A percentile compares a stretch with the other conserved stretches of the same genome.
Evolutionary conservation across 1,140 invertebrate species (phyloP).

Genomic region (Bombus sibiricus): DNA sequence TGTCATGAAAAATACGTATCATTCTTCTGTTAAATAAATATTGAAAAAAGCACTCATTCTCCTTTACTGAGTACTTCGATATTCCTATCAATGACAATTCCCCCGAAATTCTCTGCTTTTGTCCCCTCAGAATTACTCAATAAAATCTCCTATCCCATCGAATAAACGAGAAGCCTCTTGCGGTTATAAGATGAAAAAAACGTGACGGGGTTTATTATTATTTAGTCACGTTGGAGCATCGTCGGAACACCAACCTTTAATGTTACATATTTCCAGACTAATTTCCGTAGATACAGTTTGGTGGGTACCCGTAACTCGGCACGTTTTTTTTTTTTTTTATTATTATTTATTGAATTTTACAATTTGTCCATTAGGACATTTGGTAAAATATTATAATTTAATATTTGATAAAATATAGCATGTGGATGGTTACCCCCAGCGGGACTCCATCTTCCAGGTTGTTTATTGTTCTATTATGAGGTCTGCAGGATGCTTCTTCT

Average conservation of each 20-base stretch:
- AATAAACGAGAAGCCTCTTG: no score
- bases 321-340: no score
- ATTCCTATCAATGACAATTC: neutral
- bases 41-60: neutral
- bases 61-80: neutral
- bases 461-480: no score
- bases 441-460: no score
- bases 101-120: neutral
- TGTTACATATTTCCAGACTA: constrained; percentile 15
- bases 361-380: no score
- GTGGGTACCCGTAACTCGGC: neutral
- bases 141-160: neutral
- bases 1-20: neutral
- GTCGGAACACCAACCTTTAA: neutral
- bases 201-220: neutral
- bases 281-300: neutral
- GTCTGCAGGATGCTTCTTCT: no score
- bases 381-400: no score
- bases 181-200: neutral
- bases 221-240: neutral
- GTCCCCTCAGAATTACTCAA: no score
- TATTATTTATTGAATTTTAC: no score
- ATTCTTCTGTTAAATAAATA: neutral
- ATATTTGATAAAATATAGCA: no score
- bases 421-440: no score